Base-by-base conservation (phyloP, 2,888 invertebrate species). In the Hyppa rectilinea region DNA sequence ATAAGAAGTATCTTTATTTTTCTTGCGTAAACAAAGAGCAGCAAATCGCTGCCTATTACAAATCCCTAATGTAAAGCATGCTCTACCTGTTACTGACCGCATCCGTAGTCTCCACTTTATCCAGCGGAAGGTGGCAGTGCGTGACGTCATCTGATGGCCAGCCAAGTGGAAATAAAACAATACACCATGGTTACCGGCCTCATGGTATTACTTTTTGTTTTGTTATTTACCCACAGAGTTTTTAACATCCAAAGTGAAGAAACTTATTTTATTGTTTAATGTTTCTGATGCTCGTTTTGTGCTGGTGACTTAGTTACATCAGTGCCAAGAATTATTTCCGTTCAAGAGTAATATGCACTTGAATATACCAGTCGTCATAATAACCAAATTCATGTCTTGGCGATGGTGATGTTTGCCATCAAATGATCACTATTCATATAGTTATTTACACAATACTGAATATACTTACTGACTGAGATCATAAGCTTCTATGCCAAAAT, bases 111-210 rank as follows among this genome's bases (percentile, higher is more conserved):
- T 85, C 81, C 79, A 90, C 91, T 92, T 92, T 91, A 85, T 87
- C 87, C 89, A 89, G 87, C 87, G 88, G 88, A 88, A 92, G 90
- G 92, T 92, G 93, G 90, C 92, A 90, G 85, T 78, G 93, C 93
- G 91, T 95, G 93, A 92, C 93, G 92, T 94, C 91, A 94, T 93
- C 93, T 90, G 92, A 90, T 92, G 88, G 85, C 80, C 90, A 89
- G 87, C 94, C 92, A 89, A 89, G 90, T 93, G 94, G 92, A 93
- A 95, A 92, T 89, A 86, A 89, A 92, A 92, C 92, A 92, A 92
- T 91, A 89, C 85, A 72, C 84, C 84, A 84, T 88, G 82, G 80
- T 83, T 83, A 80, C 85, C 80, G 85, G 87, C 87, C 88, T 87
- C 88, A 88, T 88, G 85, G 85, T 85, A 85, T 86, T 82, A 84